These are phyloP conservation scores for Helarctos malayanus DNA, from an alignment of 2,797 vertebrate species.

Conservation along the genomic window DNA sequence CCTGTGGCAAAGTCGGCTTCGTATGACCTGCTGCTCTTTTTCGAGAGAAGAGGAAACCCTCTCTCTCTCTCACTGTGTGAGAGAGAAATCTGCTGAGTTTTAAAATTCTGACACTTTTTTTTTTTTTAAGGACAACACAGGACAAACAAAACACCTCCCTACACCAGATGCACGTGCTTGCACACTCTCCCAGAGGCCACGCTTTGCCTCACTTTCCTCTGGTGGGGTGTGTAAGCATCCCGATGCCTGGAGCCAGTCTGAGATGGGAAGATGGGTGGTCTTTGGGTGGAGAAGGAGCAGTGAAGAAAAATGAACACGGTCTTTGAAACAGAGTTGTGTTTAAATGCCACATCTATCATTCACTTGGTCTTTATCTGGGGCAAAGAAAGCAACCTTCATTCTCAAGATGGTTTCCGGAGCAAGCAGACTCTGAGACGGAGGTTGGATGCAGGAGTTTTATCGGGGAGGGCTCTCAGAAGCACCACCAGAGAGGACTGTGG, in stretches of 20 bases:
- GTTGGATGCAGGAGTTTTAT: no score
- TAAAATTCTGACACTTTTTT: background rate
- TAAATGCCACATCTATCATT: background rate
- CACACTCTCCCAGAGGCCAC: no score
- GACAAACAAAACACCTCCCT: background rate
- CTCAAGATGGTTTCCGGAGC: background rate
- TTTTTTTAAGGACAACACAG: background rate
- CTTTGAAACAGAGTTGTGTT: background rate
- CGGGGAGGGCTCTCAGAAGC: fast-evolving
- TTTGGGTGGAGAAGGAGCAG: background rate
- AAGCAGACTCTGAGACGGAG: background rate
- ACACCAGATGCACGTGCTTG: background rate
- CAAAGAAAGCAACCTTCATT: background rate
- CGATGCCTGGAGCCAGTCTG: background rate
- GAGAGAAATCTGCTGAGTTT: background rate
- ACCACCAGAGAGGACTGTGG: fast-evolving
- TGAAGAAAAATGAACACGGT: background rate
- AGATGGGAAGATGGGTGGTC: background rate
- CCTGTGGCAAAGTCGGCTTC: no score
- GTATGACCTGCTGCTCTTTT: background rate
- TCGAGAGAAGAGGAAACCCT: background rate
- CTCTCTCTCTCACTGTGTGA: no score
- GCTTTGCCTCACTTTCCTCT: background rate
- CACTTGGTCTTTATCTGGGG: background rate
- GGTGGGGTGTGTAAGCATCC: background rate